A percentile compares a stretch with the other conserved stretches of the same genome.
phyloP scores from a whole-genome alignment of 1,140 invertebrate genomes.

The Caenorhabditis remanei region DNA sequence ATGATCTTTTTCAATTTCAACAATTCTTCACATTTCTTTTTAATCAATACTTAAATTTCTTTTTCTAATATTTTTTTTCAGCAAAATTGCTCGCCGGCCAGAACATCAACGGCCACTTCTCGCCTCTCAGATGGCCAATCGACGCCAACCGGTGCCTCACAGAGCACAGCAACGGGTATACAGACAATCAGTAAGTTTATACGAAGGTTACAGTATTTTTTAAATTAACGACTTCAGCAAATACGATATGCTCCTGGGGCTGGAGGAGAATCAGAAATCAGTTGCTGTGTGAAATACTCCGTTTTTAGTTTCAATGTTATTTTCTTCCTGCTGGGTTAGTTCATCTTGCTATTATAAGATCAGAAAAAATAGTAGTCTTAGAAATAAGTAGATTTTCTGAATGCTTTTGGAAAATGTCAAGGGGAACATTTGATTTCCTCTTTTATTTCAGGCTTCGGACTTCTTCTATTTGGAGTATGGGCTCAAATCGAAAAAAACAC shows the following conservation, averaged over 20 bases:
- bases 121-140: slow-evolving; percentile 26
- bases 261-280: slow-evolving; percentile 84
- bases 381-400: too few relatives aligned
- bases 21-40: background rate
- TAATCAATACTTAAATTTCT: background rate
- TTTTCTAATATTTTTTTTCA: background rate
- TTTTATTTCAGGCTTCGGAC: slow-evolving; percentile 66
- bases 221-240: slow-evolving; percentile 10
- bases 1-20: background rate
- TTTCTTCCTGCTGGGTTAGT: slow-evolving; percentile 86
- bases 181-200: slow-evolving; percentile 51
- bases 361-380: too few relatives aligned
- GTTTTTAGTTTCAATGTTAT: slow-evolving; percentile 96
- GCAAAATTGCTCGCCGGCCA: slow-evolving; percentile 47
- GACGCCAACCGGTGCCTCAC: slow-evolving; percentile 31
- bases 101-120: slow-evolving; percentile 45
- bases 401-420: too few relatives aligned
- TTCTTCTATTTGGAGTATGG: slow-evolving; percentile 88
- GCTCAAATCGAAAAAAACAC: slow-evolving; percentile 96
- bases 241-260: slow-evolving; percentile 58
- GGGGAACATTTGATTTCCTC: too few relatives aligned
- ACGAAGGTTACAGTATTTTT: background rate
- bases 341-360: too few relatives aligned
- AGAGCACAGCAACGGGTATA: slow-evolving; percentile 53
- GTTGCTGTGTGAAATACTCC: slow-evolving; percentile 95